Evolutionary conservation across 1,140 invertebrate genomes (phyloP).

Genomic region (Drosophila novamexicana): DNA sequence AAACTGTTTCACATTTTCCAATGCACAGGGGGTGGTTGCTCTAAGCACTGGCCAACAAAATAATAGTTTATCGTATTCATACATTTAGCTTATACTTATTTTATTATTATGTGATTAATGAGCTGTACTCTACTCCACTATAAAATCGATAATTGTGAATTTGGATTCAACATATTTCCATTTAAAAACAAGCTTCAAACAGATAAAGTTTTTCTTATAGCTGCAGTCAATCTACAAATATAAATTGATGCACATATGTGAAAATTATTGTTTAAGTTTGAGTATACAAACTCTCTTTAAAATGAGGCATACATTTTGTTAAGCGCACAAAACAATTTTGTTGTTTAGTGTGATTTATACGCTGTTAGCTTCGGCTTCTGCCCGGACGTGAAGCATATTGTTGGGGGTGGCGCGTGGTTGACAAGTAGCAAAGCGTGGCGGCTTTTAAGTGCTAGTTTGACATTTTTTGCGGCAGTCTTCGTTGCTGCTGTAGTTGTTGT

Average conservation of each 20-base stretch:
- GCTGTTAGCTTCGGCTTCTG: conserved; percentile 17
- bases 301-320: too few species aligned
- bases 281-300: too few species aligned
- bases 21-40: conserved; percentile 51
- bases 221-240: too few species aligned
- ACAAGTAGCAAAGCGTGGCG: conserved; percentile 81
- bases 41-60: conserved; percentile 48
- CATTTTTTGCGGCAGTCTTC: conserved; percentile 60
- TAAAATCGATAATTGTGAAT: too few species aligned
- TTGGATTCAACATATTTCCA: too few species aligned
- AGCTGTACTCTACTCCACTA: too few species aligned
- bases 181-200: too few species aligned
- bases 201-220: too few species aligned
- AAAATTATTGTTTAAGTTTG: too few species aligned
- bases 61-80: not conserved
- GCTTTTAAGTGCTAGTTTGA: conserved; percentile 81
- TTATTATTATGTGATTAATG: not conserved
- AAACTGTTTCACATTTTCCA: conserved; percentile 74
- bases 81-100: too few species aligned
- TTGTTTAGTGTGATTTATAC: conserved; percentile 41
- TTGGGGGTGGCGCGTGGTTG: conserved; percentile 78
- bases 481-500: conserved; percentile 23
- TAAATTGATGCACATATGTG: too few species aligned
- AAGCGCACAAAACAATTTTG: not conserved
- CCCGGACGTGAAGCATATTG: conserved; percentile 75